Percentiles rank a stretch among this genome's conserved stretches.
phyloP scores from a whole-genome alignment of 2,113 vertebrate genomes.

The Pimephales promelas region DNA sequence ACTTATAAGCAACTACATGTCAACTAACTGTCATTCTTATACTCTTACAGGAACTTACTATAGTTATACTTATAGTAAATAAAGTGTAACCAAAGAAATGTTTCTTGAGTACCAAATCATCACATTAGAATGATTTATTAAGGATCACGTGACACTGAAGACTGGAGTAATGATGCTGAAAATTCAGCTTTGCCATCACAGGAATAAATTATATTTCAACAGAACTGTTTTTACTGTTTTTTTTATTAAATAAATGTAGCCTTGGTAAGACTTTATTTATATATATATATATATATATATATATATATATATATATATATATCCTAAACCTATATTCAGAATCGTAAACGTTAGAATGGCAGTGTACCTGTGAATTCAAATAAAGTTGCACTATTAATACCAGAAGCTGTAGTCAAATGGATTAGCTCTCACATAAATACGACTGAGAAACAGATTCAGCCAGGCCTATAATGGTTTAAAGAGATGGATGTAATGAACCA shows the following conservation, averaged over 20 bases:
- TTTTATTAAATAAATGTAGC: not conserved
- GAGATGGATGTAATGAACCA: conserved; percentile 17
- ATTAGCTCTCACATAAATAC: conserved; percentile 19
- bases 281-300: too few species aligned
- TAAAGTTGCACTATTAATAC: not conserved
- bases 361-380: not conserved
- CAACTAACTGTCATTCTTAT: too few species aligned
- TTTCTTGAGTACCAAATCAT: too few species aligned
- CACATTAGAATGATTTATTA: too few species aligned
- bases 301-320: too few species aligned
- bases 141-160: not conserved
- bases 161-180: not conserved
- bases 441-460: not conserved
- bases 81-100: too few species aligned
- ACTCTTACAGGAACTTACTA: too few species aligned
- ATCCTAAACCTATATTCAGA: too few species aligned
- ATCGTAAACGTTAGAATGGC: not conserved
- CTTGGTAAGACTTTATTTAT: not conserved
- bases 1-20: too few species aligned
- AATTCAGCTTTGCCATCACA: not conserved
- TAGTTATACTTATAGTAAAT: too few species aligned
- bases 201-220: not conserved
- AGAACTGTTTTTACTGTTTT: not conserved
- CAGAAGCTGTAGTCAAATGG: not conserved
- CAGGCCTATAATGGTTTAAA: conserved; percentile 1